phyloP scores from a whole-genome alignment of 2,113 vertebrate genomes.

The Platanista minor region DNA sequence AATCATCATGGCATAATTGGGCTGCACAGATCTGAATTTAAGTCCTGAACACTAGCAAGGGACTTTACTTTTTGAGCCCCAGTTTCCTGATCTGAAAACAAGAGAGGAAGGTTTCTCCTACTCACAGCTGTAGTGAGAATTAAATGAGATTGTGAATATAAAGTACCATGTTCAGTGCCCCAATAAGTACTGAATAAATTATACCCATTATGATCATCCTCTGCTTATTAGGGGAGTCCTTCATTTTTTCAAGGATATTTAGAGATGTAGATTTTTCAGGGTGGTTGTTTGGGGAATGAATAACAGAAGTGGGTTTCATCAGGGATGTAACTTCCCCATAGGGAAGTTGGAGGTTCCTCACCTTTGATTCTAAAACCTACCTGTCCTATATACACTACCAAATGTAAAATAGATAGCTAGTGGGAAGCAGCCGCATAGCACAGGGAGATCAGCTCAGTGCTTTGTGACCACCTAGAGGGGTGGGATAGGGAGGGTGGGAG shows the following conservation, averaged over 20 bases:
- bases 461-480: too few relatives aligned
- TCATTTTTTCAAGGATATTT: slow-evolving; percentile 21
- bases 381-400: not conserved
- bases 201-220: not conserved
- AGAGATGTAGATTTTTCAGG: not conserved
- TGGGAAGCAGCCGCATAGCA: too few relatives aligned
- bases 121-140: not conserved
- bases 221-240: not conserved
- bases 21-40: not conserved
- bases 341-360: not conserved
- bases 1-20: not conserved
- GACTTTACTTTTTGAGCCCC: not conserved
- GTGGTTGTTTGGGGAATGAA: not conserved
- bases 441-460: too few relatives aligned
- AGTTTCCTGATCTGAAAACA: slow-evolving; percentile 18
- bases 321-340: not conserved
- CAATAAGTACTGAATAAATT: not conserved
- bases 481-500: too few relatives aligned
- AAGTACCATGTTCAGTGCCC: not conserved
- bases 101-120: not conserved
- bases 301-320: not conserved
- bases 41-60: not conserved
- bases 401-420: too few relatives aligned
- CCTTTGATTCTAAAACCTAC: not conserved
- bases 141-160: not conserved